Base-by-base conservation (phyloP, 53 echinoderm and acorn worm species). In the Stichopus horrens region DNA sequence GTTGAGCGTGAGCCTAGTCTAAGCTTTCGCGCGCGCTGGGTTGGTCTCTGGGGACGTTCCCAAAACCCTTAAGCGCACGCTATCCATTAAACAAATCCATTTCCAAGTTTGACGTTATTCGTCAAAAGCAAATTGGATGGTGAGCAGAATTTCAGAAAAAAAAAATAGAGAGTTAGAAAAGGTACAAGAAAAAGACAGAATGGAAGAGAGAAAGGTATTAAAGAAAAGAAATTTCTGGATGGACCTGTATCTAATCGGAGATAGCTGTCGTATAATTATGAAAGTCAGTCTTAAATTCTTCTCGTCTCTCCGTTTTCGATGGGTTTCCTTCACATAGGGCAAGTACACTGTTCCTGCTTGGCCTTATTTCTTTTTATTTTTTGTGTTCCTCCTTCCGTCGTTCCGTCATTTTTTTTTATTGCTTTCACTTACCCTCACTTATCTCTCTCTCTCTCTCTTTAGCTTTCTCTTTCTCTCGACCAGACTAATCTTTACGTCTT, bases 11-110 rank as follows among this genome's bases (percentile, higher is more conserved):
- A 81, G 81, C 20, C 53, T 81, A 81, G 53, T 19, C 81, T 81
- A 21, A 81, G 71, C 81, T 81, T 56, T 56, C 55, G 21, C 53
- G 53, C 11, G 58, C 21, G 21, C n/a, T 13, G 81, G 55, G 21
- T 57, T 14, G 21, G 9, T 81, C 81, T 81, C 81, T 7, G 20
- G 81, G 81, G 81, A 81, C 16, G 21, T 21, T n/a, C 57, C 20
- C 56, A 58, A 81, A 58, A 51, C 81, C 81, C 54, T 81, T 81
- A 58, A 81, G 81, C 55, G 81, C 55, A 81, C 22, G 55, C 81
- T 81, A 81, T 81, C 81, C 58, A 81, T 81, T 81, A 58, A 57
- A 81, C 81, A 81, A 81, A 81, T 81, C 81, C 81, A 81, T 81
- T 81, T 81, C 22, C 81, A 81, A 81, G 81, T 81, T 81, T 81